Percentiles rank a stretch among this genome's conserved stretches.
phyloP scores from a whole-genome alignment of 1,140 invertebrate species.

The Caenorhabditis remanei region DNA sequence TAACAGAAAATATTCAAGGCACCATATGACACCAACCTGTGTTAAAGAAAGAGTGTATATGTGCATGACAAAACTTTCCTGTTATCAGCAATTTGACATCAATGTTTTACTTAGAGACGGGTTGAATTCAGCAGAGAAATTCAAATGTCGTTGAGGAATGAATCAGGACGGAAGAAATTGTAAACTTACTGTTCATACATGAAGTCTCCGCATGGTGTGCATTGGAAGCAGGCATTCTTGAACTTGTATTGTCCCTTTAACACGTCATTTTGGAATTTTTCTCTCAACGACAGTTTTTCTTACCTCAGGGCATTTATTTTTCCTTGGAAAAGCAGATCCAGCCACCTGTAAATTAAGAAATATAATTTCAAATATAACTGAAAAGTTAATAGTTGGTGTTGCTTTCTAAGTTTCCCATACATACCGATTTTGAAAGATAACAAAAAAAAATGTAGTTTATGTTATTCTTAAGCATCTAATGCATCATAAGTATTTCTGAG shows the following conservation, averaged over 20 bases:
- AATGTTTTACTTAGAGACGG: not conserved
- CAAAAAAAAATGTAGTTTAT: too few species aligned
- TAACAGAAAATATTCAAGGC: slow-evolving; percentile 3
- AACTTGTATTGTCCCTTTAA: slow-evolving; percentile 28
- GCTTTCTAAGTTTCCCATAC: too few species aligned
- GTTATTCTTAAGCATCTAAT: too few species aligned
- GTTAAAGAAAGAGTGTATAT: not conserved
- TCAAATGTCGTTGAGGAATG: not conserved
- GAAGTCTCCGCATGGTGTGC: slow-evolving; percentile 30
- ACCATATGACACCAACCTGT: slow-evolving; percentile 41
- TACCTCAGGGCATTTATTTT: not conserved
- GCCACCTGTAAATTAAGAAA: not conserved
- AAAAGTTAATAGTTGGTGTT: not conserved
- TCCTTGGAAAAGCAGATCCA: not conserved
- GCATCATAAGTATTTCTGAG: too few species aligned
- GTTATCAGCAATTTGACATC: slow-evolving; percentile 39
- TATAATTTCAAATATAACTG: not conserved
- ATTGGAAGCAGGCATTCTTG: slow-evolving; percentile 1
- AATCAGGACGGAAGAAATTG: not conserved
- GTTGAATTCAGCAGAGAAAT: not conserved
- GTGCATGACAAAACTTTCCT: slow-evolving; percentile 15
- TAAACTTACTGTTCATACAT: slow-evolving; percentile 37
- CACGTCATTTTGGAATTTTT: not conserved
- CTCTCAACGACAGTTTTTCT: not conserved
- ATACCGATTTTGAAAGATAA: too few species aligned